phyloP scores from a whole-genome alignment of 2,113 vertebrate species.

The Nannospalax galili region DNA sequence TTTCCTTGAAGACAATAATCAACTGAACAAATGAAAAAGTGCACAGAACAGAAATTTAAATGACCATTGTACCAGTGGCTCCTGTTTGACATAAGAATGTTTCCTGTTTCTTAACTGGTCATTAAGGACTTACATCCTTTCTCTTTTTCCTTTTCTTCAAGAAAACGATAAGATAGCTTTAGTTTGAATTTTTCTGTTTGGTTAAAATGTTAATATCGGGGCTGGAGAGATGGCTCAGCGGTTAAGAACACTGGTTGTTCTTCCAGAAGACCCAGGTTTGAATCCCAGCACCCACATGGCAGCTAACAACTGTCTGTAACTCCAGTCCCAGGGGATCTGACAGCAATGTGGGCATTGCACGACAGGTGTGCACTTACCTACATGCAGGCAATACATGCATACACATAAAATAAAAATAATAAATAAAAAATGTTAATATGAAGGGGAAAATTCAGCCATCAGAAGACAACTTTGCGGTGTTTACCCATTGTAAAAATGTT shows the following conservation, averaged over 20 bases:
- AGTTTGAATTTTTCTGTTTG: constrained; percentile 1
- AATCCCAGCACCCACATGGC: no score
- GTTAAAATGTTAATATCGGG: no score
- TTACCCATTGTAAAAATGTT: background rate
- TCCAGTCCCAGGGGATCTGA: no score
- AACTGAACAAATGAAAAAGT: background rate
- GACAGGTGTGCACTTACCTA: no score
- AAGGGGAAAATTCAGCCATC: background rate
- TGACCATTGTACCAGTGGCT: background rate
- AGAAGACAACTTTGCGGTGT: background rate
- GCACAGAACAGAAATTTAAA: background rate
- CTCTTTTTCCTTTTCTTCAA: background rate
- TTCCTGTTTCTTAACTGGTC: background rate
- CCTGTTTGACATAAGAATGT: background rate
- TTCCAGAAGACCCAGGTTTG: no score
- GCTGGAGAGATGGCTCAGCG: no score
- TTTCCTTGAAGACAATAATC: background rate
- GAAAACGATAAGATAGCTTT: background rate
- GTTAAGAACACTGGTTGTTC: no score
- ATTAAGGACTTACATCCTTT: background rate
- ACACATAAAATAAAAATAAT: no score
- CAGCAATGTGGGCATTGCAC: no score
- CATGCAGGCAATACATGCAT: no score
- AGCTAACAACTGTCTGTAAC: no score
- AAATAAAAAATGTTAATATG: background rate